Conservation (phyloP, 2,888 invertebrate genomes). For the Drosophila sordidula region DNA sequence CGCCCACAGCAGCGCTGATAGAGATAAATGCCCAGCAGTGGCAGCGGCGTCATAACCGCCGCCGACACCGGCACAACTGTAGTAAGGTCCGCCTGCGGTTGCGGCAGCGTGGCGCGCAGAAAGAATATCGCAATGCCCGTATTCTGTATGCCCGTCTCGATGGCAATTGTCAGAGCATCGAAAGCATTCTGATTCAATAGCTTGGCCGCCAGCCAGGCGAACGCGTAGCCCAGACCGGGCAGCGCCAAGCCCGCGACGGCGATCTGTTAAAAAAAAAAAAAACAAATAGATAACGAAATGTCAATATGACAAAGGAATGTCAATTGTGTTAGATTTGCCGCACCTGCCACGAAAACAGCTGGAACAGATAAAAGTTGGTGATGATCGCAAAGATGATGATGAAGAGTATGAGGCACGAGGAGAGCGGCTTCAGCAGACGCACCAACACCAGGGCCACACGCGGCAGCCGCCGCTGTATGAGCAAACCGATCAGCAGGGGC, state of each 20-base stretch:
- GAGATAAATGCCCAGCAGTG: slow-evolving; percentile 88
- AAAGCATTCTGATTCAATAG: slow-evolving; percentile 87
- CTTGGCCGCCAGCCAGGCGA: slow-evolving; percentile 89
- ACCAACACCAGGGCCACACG: slow-evolving; percentile 89
- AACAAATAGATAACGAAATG: too few relatives aligned
- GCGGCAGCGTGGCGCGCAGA: slow-evolving; percentile 91
- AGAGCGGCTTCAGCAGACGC: slow-evolving; percentile 93
- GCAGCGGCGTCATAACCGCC: slow-evolving; percentile 97
- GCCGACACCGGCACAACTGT: slow-evolving; percentile 96
- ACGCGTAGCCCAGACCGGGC: slow-evolving; percentile 92
- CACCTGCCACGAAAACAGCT: slow-evolving; percentile 95
- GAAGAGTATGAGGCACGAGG: slow-evolving; percentile 91
- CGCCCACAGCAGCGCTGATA: slow-evolving; percentile 68
- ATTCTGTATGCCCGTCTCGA: slow-evolving; percentile 97
- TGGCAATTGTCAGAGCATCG: slow-evolving; percentile 94
- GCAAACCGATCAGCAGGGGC: slow-evolving; percentile 89
- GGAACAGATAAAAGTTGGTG: slow-evolving; percentile 95
- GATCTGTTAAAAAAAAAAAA: slow-evolving; percentile 86
- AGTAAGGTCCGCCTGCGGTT: slow-evolving; percentile 95
- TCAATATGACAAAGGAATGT: too few relatives aligned
- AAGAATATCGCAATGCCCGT: slow-evolving; percentile 96
- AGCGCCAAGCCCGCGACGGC: slow-evolving; percentile 91
- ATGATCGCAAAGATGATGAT: slow-evolving; percentile 94
- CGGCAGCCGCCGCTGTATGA: slow-evolving; percentile 89
- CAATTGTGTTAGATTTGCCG: slow-evolving; percentile 63